Evolutionary conservation across 2,797 vertebrate species (phyloP).

Genomic region (Anguilla megastoma): DNA sequence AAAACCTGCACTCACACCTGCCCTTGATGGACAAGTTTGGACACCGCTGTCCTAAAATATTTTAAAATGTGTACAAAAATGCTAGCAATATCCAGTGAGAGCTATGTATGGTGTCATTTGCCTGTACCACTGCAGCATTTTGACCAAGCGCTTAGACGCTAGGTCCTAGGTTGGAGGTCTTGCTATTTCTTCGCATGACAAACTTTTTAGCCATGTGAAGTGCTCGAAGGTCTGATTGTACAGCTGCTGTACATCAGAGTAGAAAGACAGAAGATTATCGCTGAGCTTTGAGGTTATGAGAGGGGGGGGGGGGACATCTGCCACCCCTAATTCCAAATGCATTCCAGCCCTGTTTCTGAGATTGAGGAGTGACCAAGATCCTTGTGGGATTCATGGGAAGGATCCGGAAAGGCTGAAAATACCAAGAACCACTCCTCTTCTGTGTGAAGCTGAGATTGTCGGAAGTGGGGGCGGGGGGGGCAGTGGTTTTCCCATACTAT

Average conservation of each 20-base stretch:
- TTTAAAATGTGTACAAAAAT: neutral
- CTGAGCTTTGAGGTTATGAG: slow-evolving; percentile 1
- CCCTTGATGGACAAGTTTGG: too few relatives aligned
- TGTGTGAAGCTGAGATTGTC: neutral
- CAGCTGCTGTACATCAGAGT: neutral
- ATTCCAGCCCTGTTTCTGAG: slow-evolving; percentile 62
- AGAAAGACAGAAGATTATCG: neutral
- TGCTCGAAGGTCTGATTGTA: neutral
- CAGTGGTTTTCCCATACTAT: neutral
- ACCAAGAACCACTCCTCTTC: too few relatives aligned
- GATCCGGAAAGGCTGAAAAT: neutral
- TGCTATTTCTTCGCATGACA: neutral
- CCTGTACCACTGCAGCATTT: neutral
- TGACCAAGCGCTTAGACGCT: slow-evolving; percentile 7
- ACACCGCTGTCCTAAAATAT: too few relatives aligned
- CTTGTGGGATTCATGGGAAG: slow-evolving; percentile 52
- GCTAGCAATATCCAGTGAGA: neutral
- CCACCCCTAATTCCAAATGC: slow-evolving; percentile 53
- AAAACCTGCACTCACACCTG: neutral
- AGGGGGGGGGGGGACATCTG: slow-evolving; percentile 56
- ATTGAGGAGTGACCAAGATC: slow-evolving; percentile 60
- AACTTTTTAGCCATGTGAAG: neutral
- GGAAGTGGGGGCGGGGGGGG: neutral
- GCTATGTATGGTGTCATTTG: neutral
- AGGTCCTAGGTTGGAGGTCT: neutral